These are phyloP conservation scores for Borostomias antarcticus DNA, from an alignment of 2,797 vertebrate genomes.

Conservation along the genomic window DNA sequence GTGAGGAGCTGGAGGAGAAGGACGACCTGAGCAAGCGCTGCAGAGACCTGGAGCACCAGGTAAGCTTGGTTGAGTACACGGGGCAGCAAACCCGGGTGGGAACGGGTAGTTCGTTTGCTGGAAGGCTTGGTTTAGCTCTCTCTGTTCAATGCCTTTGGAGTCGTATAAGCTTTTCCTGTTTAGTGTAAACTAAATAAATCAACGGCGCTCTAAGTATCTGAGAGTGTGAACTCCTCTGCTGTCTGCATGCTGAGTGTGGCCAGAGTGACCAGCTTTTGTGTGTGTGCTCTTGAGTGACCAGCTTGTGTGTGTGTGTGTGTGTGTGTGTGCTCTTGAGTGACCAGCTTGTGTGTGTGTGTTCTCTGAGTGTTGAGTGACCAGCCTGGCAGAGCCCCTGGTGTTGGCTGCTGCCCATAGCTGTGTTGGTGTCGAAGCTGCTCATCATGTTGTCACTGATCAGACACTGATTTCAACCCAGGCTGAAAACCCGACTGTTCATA, in stretches of 20 bases:
- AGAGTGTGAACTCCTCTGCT: too few relatives aligned
- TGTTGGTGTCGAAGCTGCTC: slow-evolving; percentile 49
- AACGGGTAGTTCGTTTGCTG: too few relatives aligned
- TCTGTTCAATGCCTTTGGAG: too few relatives aligned
- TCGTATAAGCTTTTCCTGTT: background rate
- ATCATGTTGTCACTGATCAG: slow-evolving; percentile 44
- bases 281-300: slow-evolving; percentile 32
- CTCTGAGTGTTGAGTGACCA: too few relatives aligned
- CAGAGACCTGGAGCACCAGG: slow-evolving; percentile 86
- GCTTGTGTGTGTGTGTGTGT: slow-evolving; percentile 39
- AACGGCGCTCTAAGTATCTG: too few relatives aligned
- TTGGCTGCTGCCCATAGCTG: slow-evolving; percentile 18
- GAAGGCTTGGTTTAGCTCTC: too few relatives aligned
- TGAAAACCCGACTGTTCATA: slow-evolving; percentile 24
- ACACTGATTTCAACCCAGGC: too few relatives aligned
- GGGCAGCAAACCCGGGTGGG: slow-evolving; percentile 26
- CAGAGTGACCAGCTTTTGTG: slow-evolving; percentile 27
- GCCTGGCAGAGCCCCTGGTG: slow-evolving; percentile 23
- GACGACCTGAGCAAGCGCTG: slow-evolving; percentile 80
- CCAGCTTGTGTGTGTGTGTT: too few relatives aligned
- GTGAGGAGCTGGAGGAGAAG: slow-evolving; percentile 83
- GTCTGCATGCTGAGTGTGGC: slow-evolving; percentile 7
- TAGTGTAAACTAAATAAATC: too few relatives aligned
- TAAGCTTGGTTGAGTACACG: too few relatives aligned
- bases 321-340: slow-evolving; percentile 32